phyloP scores from a whole-genome alignment of 2,113 vertebrate species.

The Pachyramphus minor region DNA sequence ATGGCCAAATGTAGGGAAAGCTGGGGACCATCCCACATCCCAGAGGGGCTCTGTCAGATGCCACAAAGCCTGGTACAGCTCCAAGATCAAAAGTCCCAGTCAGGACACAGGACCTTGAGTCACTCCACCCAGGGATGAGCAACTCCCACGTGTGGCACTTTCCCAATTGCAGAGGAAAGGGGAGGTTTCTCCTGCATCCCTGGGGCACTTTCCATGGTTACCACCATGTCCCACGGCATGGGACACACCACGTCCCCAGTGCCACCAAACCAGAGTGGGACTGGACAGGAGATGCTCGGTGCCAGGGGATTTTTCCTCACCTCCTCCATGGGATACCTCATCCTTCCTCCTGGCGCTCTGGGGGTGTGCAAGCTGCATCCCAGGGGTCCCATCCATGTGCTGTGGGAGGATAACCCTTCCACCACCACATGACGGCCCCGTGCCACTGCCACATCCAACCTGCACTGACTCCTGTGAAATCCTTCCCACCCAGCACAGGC shows the following conservation, averaged over 20 bases:
- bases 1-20: neutral
- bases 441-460: neutral
- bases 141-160: neutral
- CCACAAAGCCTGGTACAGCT: neutral
- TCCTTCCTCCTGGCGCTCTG: neutral
- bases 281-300: neutral
- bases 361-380: neutral
- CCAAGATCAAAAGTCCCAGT: neutral
- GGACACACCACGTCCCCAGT: neutral
- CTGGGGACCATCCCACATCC: neutral
- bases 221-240: fast-evolving
- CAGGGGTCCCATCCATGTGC: neutral
- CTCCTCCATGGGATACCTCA: neutral
- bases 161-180: neutral
- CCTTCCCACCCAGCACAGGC: neutral
- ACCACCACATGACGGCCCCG: fast-evolving
- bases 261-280: neutral
- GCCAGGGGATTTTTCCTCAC: fast-evolving
- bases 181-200: neutral
- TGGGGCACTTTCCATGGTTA: neutral
- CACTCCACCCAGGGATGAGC: neutral
- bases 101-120: constrained; percentile 26
- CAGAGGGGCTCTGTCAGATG: neutral
- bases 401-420: fast-evolving
- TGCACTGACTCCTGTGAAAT: fast-evolving